Evolutionary conservation across 2,888 invertebrate genomes (phyloP), one percentile per base, ranked within the genome.

Genomic region (Tuta absoluta): DNA sequence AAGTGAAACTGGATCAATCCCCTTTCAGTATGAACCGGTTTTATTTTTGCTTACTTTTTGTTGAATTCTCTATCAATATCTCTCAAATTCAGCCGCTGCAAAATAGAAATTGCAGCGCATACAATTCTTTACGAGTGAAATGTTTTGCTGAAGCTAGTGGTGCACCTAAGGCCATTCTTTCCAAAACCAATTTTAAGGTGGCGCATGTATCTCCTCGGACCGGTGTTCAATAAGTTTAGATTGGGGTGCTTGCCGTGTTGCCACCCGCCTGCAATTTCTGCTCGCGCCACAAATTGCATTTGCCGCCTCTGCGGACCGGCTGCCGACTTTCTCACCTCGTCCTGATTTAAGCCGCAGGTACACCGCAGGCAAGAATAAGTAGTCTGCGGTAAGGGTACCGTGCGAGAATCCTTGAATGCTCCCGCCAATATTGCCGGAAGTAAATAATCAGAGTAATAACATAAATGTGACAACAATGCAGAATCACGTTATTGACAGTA

Each of bases 271-370:
- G 82, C 83, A 84, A 82, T 84, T 82, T 81, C 82, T 77, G 75
- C 71, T 74, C 71, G 65, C 68, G 64, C 77, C 80, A 72, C 82
- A 88, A 89, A 89, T 88, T 88, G 84, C 84, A 87, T 87, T 85
- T 82, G 74, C 77, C 71, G 75, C 72, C 79, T 75, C 74, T 67
- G 71, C 73, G 72, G 75, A 75, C 75, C 74, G 71, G 69, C 71
- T 64, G 71, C 68, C 68, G 72, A 70, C 72, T 71, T 74, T 74
- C 73, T 71, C 76, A 75, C 78, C 70, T 76, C 71, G 66, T 53
- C 28, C 48, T 24, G 57, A 37, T 58, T 66, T 64, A 64, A 53
- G 69, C 24, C 57, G 57, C 41, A 37, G 38, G 37, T 58, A 58
- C 58, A 58, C 19, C 24, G 33, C 17, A 24, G 33, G n/a, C 17